Base-by-base conservation (phyloP, 2,888 invertebrate species). In the Bhutanitis thaidina region DNA sequence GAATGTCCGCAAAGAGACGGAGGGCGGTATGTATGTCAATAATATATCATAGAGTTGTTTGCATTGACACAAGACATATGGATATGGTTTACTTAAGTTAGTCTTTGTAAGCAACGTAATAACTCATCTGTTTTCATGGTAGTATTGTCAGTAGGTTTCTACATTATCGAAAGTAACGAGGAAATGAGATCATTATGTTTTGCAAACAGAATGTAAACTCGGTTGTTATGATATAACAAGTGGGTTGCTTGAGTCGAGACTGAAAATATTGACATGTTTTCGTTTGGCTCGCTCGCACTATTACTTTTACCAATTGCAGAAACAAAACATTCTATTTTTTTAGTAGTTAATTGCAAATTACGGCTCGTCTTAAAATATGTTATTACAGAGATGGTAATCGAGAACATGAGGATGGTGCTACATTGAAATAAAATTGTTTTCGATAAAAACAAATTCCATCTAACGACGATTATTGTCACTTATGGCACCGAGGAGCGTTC, bases 151-250 rank as follows among this genome's bases (percentile, higher is more conserved):
- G 56, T 62, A 65, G 65, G 67, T 59, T 60, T 56, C 57, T 58
- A 65, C 68, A 79, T 71, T 75, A 78, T 72, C 63, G 65, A 71
- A 74, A 73, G 69, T 65, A 69, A 69, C 63, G 61, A 76, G 75
- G 77, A 77, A 80, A 77, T 67, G 64, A 64, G 60, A 53, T 69
- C 71, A 77, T 81, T 79, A 79, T 80, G 71, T 72, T 72, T 70
- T 64, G 60, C 61, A 43, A 52, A 64, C 62, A 60, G 77, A 71
- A 73, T 69, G 71, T 78, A 76, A 80, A 76, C 77, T 55, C 49
- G 40, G 25, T 45, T 67, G 61, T 68, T 69, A 66, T 66, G 60
- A 67, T 67, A 48, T 52, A 69, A 68, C 62, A 62, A 59, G 53
- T 58, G 61, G 53, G 64, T 72, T 67, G 59, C 59, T 54, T 47